phyloP scores from a whole-genome alignment of 92 coral and sea anemone genomes.

The Umimayanthus kanabou region DNA sequence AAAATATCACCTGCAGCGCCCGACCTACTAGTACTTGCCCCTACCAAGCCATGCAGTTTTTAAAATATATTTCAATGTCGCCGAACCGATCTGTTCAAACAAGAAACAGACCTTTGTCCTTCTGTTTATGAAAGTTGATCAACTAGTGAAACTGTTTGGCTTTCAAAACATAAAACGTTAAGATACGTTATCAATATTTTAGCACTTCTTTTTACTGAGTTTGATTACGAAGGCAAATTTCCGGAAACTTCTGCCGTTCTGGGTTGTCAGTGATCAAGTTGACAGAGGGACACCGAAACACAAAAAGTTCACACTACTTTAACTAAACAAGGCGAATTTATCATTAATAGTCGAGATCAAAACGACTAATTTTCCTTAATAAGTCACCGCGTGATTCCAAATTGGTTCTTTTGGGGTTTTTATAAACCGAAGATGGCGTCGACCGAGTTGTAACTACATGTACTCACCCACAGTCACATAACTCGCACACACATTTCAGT shows the following conservation, averaged over 20 bases:
- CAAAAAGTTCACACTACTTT: neutral
- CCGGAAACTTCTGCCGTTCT: neutral
- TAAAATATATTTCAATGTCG: too few species aligned
- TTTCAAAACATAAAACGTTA: too few species aligned
- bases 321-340: neutral
- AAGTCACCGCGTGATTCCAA: neutral
- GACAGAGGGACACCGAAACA: too few species aligned
- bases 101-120: too few species aligned
- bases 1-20: too few species aligned
- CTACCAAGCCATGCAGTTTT: too few species aligned
- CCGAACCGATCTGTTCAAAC: too few species aligned
- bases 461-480: conserved; percentile 98
- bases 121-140: neutral
- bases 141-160: neutral
- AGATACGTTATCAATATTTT: neutral
- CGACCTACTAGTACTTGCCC: too few species aligned
- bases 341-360: neutral
- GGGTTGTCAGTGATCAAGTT: neutral
- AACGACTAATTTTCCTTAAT: neutral
- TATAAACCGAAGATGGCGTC: neutral
- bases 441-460: neutral
- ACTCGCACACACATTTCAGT: conserved; percentile 89
- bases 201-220: neutral
- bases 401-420: neutral
- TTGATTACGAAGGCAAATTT: neutral